Percentiles rank a stretch among this genome's conserved stretches.
Conservation (phyloP, 2,888 invertebrate genomes). For the Ommatoiulus sabulosus region DNA sequence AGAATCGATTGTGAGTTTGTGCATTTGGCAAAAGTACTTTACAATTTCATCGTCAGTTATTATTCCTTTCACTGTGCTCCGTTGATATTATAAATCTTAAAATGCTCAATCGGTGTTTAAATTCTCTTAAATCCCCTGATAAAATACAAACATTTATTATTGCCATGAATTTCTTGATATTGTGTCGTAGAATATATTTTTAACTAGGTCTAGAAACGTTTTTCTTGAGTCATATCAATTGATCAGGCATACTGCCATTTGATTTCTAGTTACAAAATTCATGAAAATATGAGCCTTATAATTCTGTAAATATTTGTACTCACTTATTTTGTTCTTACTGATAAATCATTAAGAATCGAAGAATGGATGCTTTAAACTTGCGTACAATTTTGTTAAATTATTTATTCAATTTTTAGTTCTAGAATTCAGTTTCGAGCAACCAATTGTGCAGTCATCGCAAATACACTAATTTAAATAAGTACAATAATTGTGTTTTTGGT, state of each 20-base stretch:
- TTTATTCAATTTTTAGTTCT: too few relatives aligned
- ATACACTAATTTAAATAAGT: not conserved
- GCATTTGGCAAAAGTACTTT: not conserved
- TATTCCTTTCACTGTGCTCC: not conserved
- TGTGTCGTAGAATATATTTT: not conserved
- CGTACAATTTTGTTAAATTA: not conserved
- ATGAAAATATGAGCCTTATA: not conserved
- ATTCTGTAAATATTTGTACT: not conserved
- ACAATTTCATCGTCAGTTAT: not conserved
- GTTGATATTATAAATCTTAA: not conserved
- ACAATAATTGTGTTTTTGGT: not conserved
- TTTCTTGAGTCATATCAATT: too few relatives aligned
- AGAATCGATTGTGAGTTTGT: not conserved
- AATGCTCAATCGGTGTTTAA: constrained; percentile 12
- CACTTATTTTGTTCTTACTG: not conserved
- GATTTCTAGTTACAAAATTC: not conserved
- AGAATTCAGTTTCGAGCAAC: not conserved
- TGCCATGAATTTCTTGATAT: too few relatives aligned
- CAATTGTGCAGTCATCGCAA: not conserved
- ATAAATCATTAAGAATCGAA: not conserved
- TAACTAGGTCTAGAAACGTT: not conserved
- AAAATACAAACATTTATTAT: not conserved
- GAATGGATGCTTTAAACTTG: not conserved
- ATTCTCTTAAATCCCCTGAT: not conserved
- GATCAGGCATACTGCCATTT: not conserved